Percentiles rank a stretch among this genome's conserved stretches.
phyloP scores from a whole-genome alignment of 2,113 vertebrate species.

The Aegithalos caudatus region DNA sequence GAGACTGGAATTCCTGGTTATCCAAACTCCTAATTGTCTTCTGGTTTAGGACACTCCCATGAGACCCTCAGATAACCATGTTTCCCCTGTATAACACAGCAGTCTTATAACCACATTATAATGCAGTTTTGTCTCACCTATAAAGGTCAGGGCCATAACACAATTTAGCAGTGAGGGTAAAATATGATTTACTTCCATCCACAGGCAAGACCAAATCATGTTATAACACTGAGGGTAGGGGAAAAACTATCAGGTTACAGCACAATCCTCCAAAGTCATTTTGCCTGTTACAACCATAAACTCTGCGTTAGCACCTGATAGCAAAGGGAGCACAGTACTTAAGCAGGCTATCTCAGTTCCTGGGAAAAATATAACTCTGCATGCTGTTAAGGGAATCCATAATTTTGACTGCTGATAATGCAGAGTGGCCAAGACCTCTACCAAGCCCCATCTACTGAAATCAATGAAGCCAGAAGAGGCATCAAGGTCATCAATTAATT shows the following conservation, averaged over 20 bases:
- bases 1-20: conserved; percentile 20
- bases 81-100: conserved; percentile 51
- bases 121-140: conserved; percentile 58
- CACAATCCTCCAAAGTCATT: conserved; percentile 65
- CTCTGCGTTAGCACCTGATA: conserved; percentile 53
- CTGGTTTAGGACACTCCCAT: conserved; percentile 8
- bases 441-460: not conserved
- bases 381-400: not conserved
- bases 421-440: not conserved
- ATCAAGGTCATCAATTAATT: conserved; percentile 2
- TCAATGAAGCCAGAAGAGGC: conserved; percentile 1
- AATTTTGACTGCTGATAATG: not conserved
- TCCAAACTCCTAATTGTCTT: conserved; percentile 16
- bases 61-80: conserved; percentile 10
- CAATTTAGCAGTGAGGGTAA: conserved; percentile 59
- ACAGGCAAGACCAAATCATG: conserved; percentile 61
- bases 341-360: conserved; percentile 31
- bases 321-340: conserved; percentile 49
- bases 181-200: conserved; percentile 66
- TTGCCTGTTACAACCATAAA: conserved; percentile 65
- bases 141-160: conserved; percentile 63
- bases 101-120: conserved; percentile 43
- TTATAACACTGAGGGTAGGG: conserved; percentile 48
- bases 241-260: conserved; percentile 64
- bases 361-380: conserved; percentile 21